Conservation (phyloP, 2,113 vertebrate genomes). For the Lutjanus erythropterus region DNA sequence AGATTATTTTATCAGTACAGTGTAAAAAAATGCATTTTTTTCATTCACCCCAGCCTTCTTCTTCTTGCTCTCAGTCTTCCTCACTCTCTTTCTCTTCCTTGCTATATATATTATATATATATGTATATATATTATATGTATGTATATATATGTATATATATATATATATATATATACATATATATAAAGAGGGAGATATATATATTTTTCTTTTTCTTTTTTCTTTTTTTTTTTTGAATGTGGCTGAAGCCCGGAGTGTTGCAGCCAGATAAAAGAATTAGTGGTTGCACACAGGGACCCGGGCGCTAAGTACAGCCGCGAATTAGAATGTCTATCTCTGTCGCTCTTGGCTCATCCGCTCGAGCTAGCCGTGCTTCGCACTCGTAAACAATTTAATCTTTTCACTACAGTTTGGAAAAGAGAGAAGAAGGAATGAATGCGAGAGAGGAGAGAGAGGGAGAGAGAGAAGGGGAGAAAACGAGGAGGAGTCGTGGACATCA, state of each 20-base stretch:
- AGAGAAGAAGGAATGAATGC: slow-evolving; percentile 66
- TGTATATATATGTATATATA: slow-evolving; percentile 26
- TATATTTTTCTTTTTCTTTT: no score
- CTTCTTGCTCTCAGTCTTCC: slow-evolving; percentile 72
- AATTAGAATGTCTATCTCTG: slow-evolving; percentile 99
- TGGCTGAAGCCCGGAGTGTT: slow-evolving; percentile 98
- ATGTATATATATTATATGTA: not conserved
- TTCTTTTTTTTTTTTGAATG: slow-evolving; percentile 86
- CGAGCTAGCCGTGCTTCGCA: slow-evolving; percentile 90
- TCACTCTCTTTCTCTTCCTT: not conserved
- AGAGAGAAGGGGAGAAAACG: slow-evolving; percentile 72
- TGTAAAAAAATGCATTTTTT: slow-evolving; percentile 86
- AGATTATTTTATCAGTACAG: slow-evolving; percentile 96
- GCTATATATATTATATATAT: slow-evolving; percentile 14
- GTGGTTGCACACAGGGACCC: slow-evolving; percentile 91
- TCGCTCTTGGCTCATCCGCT: slow-evolving; percentile 94
- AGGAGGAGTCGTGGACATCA: slow-evolving; percentile 76
- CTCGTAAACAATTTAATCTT: slow-evolving; percentile 99
- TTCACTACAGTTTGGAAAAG: slow-evolving; percentile 94
- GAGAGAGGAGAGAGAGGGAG: slow-evolving; percentile 9
- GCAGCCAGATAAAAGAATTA: slow-evolving; percentile 99
- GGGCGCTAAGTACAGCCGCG: slow-evolving; percentile 91
- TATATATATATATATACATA: no score
- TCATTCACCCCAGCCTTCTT: slow-evolving; percentile 82
- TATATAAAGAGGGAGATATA: no score